phyloP scores from a whole-genome alignment of 2,888 invertebrate species.

The Kryphioiulus occultus region DNA sequence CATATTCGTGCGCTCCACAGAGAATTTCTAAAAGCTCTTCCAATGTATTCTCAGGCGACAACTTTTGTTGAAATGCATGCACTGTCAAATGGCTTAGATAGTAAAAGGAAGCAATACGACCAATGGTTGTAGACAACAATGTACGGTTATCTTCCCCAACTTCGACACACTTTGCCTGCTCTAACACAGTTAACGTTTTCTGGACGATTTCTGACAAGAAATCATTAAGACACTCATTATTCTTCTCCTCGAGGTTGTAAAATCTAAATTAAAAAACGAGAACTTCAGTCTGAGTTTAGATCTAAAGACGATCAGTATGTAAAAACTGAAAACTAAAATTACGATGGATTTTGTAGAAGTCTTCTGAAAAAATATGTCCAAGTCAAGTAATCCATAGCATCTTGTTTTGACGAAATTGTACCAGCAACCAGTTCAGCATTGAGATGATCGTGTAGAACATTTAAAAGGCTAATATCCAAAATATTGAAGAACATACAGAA shows the following conservation, averaged over 20 bases:
- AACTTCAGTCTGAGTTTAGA: background rate
- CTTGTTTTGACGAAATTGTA: constrained; percentile 90
- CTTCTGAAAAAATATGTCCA: constrained; percentile 98
- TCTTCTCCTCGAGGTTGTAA: constrained; percentile 51
- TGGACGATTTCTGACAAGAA: constrained; percentile 86
- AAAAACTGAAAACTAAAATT: constrained; percentile 59
- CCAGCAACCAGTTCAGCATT: constrained; percentile 95
- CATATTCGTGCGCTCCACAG: constrained; percentile 85
- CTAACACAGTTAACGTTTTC: constrained; percentile 75
- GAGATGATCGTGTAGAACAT: constrained; percentile 92
- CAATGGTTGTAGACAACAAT: constrained; percentile 77
- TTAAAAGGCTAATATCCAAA: constrained; percentile 72
- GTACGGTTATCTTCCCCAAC: constrained; percentile 75
- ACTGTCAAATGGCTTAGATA: constrained; percentile 93
- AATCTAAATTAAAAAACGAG: constrained; percentile 47
- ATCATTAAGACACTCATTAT: constrained; percentile 62
- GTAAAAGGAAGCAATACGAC: constrained; percentile 94
- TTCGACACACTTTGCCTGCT: constrained; percentile 79
- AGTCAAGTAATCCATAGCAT: constrained; percentile 94
- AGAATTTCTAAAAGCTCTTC: constrained; percentile 80
- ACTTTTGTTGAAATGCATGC: constrained; percentile 76
- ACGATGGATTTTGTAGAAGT: constrained; percentile 88
- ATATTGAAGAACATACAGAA: constrained; percentile 17
- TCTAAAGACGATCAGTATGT: background rate
- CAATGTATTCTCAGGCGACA: constrained; percentile 72